These are phyloP conservation scores for Neomonachus schauinslandi DNA, from an alignment of 2,113 vertebrate species.

Conservation along the genomic window DNA sequence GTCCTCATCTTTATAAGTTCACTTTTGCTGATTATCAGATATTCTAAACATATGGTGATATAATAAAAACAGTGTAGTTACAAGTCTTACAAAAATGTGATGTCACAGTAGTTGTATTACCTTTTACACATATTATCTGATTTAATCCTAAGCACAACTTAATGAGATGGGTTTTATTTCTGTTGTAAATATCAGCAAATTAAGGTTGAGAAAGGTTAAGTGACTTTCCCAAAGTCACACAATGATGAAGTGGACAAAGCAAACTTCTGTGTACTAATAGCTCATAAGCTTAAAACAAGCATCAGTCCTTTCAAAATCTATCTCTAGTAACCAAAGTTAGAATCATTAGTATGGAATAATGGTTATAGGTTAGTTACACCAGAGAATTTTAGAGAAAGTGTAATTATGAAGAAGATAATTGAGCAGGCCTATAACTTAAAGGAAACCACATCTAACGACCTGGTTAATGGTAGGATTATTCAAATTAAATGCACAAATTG, in stretches of 20 bases:
- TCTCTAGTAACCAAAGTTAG: neutral
- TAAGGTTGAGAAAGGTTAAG: neutral
- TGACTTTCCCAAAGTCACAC: neutral
- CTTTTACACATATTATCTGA: neutral
- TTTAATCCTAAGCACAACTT: neutral
- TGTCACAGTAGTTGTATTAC: neutral
- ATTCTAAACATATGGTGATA: neutral
- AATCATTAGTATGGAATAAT: neutral
- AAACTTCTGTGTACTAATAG: neutral
- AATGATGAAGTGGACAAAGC: neutral
- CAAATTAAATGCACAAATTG: conserved; percentile 78
- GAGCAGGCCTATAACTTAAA: conserved; percentile 53
- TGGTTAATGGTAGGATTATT: conserved; percentile 40
- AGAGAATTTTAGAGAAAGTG: neutral
- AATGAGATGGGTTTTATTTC: conserved; percentile 27
- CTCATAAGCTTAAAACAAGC: neutral
- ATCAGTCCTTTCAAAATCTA: neutral
- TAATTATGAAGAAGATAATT: conserved; percentile 23
- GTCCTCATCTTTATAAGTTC: neutral
- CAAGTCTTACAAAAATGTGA: neutral
- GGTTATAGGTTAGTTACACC: neutral
- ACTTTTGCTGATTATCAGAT: neutral
- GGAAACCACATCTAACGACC: neutral
- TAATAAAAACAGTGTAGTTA: neutral
- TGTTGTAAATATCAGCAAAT: neutral